phyloP scores from a whole-genome alignment of 2,797 vertebrate species.

The Manis pentadactyla region DNA sequence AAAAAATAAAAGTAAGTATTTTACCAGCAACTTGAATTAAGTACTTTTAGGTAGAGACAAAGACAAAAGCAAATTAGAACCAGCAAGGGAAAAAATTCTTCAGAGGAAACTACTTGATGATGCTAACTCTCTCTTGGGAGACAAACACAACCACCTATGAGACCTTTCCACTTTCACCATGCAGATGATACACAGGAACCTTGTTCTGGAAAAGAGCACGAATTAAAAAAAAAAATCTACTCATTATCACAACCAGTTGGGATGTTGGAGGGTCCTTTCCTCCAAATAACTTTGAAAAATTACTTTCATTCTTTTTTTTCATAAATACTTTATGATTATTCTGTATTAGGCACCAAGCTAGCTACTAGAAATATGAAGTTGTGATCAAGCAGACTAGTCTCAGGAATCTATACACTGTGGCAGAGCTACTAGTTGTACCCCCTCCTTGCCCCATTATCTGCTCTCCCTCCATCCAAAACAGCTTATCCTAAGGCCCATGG shows the following conservation, averaged over 20 bases:
- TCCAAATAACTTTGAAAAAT: neutral
- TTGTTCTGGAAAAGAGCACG: neutral
- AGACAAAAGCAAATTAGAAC: conserved; percentile 43
- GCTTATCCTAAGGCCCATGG: neutral
- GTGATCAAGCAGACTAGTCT: neutral
- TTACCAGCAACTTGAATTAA: conserved; percentile 34
- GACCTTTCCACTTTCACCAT: neutral
- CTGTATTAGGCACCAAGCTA: neutral
- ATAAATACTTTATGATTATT: neutral
- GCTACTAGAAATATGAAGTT: neutral
- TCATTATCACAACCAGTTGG: neutral
- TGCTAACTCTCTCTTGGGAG: neutral
- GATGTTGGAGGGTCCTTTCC: neutral
- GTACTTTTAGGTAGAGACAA: neutral
- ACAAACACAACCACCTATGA: neutral
- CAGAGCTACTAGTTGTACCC: neutral
- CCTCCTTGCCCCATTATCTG: neutral
- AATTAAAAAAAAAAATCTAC: neutral
- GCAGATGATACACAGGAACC: neutral
- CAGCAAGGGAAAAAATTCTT: neutral
- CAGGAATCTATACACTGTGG: neutral
- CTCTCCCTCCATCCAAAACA: neutral
- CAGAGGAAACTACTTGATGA: neutral
- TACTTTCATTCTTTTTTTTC: conserved; percentile 9
- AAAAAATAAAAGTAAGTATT: conserved; percentile 59